Percentiles rank a stretch among this genome's conserved stretches.
Evolutionary conservation across 2,888 invertebrate species (phyloP).

Genomic region (Napeogenes sylphis): DNA sequence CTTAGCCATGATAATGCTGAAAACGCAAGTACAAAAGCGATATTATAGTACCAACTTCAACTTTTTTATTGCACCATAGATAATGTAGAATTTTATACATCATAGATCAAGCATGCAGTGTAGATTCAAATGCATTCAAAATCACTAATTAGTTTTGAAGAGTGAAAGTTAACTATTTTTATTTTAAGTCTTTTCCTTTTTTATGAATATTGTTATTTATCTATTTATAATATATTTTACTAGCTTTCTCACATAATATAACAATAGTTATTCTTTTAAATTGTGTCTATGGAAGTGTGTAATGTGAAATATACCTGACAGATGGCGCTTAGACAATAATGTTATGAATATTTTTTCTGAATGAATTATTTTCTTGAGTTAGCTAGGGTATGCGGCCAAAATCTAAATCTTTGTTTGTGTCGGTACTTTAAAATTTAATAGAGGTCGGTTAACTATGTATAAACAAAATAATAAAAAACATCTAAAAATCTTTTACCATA

Average conservation of each 20-base stretch:
- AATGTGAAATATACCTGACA: too few relatives aligned
- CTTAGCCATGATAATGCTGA: constrained; percentile 69
- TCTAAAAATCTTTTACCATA: too few relatives aligned
- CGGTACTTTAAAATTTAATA: too few relatives aligned
- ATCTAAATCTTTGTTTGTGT: too few relatives aligned
- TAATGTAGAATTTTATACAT: constrained; percentile 24
- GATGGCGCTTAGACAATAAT: too few relatives aligned
- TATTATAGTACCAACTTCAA: constrained; percentile 55
- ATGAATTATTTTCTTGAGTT: too few relatives aligned
- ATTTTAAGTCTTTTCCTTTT: neutral
- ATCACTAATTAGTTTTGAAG: constrained; percentile 6
- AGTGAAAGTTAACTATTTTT: neutral
- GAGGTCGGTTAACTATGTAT: too few relatives aligned
- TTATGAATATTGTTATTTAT: too few relatives aligned
- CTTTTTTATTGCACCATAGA: constrained; percentile 53
- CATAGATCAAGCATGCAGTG: constrained; percentile 47
- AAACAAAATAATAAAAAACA: too few relatives aligned
- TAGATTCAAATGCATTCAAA: constrained; percentile 53
- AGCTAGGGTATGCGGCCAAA: too few relatives aligned
- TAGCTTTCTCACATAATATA: neutral
- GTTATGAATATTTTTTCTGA: too few relatives aligned
- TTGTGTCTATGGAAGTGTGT: neutral
- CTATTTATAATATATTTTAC: too few relatives aligned
- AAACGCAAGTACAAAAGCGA: constrained; percentile 75
- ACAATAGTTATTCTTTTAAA: neutral